Evolutionary conservation across 2,888 invertebrate species (phyloP), one percentile per base, ranked within the genome.

Genomic region (Cephus nigrinus): DNA sequence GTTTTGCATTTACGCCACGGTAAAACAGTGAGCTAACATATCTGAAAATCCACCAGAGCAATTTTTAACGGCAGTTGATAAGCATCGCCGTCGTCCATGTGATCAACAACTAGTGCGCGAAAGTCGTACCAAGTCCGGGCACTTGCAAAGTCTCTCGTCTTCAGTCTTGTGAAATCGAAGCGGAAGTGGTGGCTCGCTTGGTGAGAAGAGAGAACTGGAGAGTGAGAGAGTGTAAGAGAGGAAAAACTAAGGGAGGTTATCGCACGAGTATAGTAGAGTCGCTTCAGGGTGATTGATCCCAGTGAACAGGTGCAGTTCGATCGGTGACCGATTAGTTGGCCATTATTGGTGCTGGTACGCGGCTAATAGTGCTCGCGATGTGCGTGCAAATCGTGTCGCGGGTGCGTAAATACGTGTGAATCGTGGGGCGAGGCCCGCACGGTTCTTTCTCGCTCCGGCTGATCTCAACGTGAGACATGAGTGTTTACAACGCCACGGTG

Each of bases 401-500:
- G 69, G 23, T 77, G 68, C 76, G 68, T 73, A 76, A 75, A 35
- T 36, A 34, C 71, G 73, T 80, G 75, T 77, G 77, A 76, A 69
- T 75, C 73, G 76, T 77, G 81, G 80, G 80, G 74, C 81, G 23
- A 72, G 55, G 69, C 76, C 68, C 12, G n/a, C 35, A n/a, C 40
- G 68, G 31, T 74, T n/a, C 11, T 23, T 12, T 72, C 12, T 78
- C 40, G 32, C 73, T 69, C 68, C 12, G 76, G 32, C 68, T 73
- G 69, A 40, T 75, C 33, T 72, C 40, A 31, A 79, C 73, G 69
- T 30, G 40, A 23, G 73, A 78, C 40, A 87, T 88, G 88, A 88
- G 85, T 84, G 86, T 86, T 82, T 85, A 85, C 80, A 86, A 86
- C 82, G 82, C 84, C 79, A 80, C 83, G 75, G 79, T 84, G 76